phyloP scores from a whole-genome alignment of 2,797 vertebrate genomes.

The Hemitrygon akajei region DNA sequence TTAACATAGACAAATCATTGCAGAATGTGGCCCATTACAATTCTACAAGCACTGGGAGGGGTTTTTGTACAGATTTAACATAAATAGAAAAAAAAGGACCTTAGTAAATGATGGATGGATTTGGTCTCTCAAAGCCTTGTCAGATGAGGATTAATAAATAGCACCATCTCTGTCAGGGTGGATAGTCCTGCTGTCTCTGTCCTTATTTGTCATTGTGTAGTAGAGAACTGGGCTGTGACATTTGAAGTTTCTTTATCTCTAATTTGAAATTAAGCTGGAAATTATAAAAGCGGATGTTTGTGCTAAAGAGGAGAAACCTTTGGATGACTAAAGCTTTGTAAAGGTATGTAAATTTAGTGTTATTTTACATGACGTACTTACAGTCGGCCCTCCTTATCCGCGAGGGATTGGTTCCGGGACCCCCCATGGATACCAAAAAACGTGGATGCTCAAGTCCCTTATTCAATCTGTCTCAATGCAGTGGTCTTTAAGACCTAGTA shows the following conservation, averaged over 20 bases:
- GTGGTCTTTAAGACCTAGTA: no score
- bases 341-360: neutral
- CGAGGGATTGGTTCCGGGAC: no score
- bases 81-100: neutral
- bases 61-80: neutral
- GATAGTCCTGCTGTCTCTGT: neutral
- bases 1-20: conserved; percentile 27
- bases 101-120: conserved; percentile 30
- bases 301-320: neutral
- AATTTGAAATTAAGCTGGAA: conserved; percentile 12
- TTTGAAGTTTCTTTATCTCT: conserved; percentile 2
- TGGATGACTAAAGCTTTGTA: neutral
- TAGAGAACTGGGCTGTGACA: conserved; percentile 28
- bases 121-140: neutral
- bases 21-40: conserved; percentile 18
- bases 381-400: no score
- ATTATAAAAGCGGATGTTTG: neutral
- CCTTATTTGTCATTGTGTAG: conserved; percentile 13
- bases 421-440: no score
- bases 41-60: neutral
- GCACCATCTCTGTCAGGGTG: neutral
- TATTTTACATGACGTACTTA: neutral
- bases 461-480: no score
- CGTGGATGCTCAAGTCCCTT: no score
- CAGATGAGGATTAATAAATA: conserved; percentile 24